These are phyloP conservation scores for Crax fasciolata DNA, from an alignment of 2,797 vertebrate genomes.

Conservation along the genomic window DNA sequence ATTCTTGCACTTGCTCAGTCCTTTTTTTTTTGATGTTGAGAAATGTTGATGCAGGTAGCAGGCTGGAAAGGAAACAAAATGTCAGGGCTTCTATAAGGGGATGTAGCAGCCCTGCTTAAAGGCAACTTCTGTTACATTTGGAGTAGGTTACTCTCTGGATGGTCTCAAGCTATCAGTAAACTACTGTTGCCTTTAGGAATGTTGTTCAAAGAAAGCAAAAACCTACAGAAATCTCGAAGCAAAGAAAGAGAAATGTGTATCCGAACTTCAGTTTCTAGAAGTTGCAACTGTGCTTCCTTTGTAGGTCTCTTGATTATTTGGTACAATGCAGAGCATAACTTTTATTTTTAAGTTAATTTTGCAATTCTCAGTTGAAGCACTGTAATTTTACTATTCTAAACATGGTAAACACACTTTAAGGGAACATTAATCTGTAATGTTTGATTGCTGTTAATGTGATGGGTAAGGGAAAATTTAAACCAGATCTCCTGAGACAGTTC, in stretches of 20 bases:
- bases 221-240: background rate
- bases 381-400: slow-evolving; percentile 18
- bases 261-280: background rate
- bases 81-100: background rate
- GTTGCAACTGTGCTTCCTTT: background rate
- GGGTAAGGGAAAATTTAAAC: slow-evolving; percentile 34
- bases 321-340: background rate
- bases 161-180: background rate
- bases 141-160: background rate
- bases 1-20: background rate
- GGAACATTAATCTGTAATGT: background rate
- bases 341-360: slow-evolving; percentile 5
- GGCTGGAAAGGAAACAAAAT: background rate
- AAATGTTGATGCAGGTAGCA: background rate
- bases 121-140: background rate
- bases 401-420: slow-evolving; percentile 36
- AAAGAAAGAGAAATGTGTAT: fast-evolving
- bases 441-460: slow-evolving; percentile 28
- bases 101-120: background rate
- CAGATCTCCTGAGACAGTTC: slow-evolving; percentile 21
- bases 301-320: background rate
- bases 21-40: background rate
- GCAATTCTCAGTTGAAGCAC: slow-evolving; percentile 24
- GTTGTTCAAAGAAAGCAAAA: background rate
- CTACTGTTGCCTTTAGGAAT: background rate